Percentiles rank a stretch among this genome's conserved stretches.
These are phyloP conservation scores for Apis mellifera DNA, from an alignment of 1,140 invertebrate species.

Conservation along the genomic window DNA sequence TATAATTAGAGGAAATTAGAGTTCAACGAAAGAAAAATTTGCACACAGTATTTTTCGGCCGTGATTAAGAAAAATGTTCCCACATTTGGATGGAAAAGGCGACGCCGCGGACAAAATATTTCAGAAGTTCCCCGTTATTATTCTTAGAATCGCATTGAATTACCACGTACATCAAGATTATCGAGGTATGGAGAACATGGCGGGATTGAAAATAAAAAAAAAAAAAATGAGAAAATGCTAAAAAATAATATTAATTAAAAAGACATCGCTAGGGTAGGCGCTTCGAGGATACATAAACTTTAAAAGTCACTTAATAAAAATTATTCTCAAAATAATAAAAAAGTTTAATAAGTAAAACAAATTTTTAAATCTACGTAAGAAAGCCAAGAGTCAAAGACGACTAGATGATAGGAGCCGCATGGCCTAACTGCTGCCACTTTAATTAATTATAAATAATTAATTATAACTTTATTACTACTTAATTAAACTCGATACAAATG, in stretches of 20 bases:
- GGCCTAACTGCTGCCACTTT: constrained; percentile 81
- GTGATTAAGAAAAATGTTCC: constrained; percentile 3
- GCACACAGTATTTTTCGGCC: constrained; percentile 73
- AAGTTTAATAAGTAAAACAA: constrained; percentile 75
- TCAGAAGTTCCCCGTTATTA: constrained; percentile 43
- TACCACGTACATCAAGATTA: constrained; percentile 37
- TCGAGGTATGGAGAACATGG: constrained; percentile 28
- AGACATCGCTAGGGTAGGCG: constrained; percentile 78
- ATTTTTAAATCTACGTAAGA: constrained; percentile 79
- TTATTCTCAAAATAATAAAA: constrained; percentile 79
- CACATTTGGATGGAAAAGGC: constrained; percentile 23
- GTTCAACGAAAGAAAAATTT: constrained; percentile 42
- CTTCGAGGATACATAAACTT: constrained; percentile 78
- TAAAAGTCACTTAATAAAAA: constrained; percentile 76
- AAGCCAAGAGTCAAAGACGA: constrained; percentile 78
- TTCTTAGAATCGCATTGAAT: constrained; percentile 39
- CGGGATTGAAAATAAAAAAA: constrained; percentile 16
- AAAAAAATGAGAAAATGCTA: constrained; percentile 36
- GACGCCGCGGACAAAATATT: constrained; percentile 51
- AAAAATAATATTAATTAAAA: constrained; percentile 70
- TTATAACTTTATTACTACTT: constrained; percentile 80
- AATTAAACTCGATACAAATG: constrained; percentile 70
- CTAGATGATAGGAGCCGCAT: constrained; percentile 80
- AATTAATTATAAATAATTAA: constrained; percentile 77
- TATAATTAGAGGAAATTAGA: constrained; percentile 4